These are phyloP conservation scores for Tortricodes alternella DNA, from an alignment of 2,888 invertebrate species.

Conservation along the genomic window DNA sequence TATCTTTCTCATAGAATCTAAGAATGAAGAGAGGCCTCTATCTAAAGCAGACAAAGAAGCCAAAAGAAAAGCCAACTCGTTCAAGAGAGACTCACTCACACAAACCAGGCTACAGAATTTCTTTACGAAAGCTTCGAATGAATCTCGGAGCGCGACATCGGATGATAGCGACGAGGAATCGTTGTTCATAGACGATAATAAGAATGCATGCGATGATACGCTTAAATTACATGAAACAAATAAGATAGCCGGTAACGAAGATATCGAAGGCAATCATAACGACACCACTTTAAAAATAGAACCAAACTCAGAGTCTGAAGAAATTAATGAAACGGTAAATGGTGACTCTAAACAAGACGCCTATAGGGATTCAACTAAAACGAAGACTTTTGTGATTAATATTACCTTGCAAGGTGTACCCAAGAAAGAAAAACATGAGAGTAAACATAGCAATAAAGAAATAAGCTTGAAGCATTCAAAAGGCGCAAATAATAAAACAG, in stretches of 20 bases:
- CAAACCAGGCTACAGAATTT: slow-evolving; percentile 76
- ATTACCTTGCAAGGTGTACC: slow-evolving; percentile 71
- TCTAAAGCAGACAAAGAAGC: slow-evolving; percentile 74
- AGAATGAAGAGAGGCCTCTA: slow-evolving; percentile 49
- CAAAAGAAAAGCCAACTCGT: slow-evolving; percentile 72
- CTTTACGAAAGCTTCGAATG: slow-evolving; percentile 60
- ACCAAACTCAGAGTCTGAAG: slow-evolving; percentile 28
- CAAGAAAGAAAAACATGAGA: slow-evolving; percentile 39
- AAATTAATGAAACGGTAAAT: slow-evolving; percentile 28
- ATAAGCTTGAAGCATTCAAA: slow-evolving; percentile 33
- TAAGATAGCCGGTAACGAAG: background rate
- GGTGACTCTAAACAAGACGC: background rate
- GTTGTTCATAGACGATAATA: slow-evolving; percentile 61
- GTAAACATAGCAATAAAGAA: slow-evolving; percentile 22
- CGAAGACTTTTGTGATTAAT: slow-evolving; percentile 67
- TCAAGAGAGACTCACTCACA: slow-evolving; percentile 73
- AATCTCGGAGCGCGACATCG: slow-evolving; percentile 45
- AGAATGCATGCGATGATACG: slow-evolving; percentile 35
- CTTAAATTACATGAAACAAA: slow-evolving; percentile 47
- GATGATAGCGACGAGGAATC: slow-evolving; percentile 60
- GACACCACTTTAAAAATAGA: slow-evolving; percentile 36
- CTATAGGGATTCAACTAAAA: slow-evolving; percentile 33
- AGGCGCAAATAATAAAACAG: slow-evolving; percentile 31
- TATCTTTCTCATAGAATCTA: slow-evolving; percentile 47
- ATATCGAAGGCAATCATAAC: slow-evolving; percentile 24